Evolutionary conservation across 2,797 vertebrate genomes (phyloP), one percentile per base, ranked within the genome.

Genomic region (Lagorchestes hirsutus): DNA sequence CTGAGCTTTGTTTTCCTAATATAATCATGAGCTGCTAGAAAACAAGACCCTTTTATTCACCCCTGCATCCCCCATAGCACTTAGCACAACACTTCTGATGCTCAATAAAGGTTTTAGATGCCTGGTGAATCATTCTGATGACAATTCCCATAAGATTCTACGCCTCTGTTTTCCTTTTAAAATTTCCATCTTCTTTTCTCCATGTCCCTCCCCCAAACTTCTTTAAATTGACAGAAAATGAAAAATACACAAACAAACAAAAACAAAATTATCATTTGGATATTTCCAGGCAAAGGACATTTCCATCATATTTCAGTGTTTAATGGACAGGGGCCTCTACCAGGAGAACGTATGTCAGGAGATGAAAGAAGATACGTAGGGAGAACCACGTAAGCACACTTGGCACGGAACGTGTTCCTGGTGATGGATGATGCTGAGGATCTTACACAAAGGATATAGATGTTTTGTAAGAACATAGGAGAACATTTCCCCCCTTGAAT

Each of bases 271-370:
- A 82, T 27, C 13, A 0, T 12, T 87, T 29, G 57, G 91, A 58
- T 93, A 1, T 93, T 93, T 93, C 93, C 54, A 91, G 62, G 13
- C 93, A 94, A 31, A 90, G 95, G 29, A 28, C 92, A 82, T 95
- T 91, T 52, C 31, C 54, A 87, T 92, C 93, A 40, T 59, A 13
- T 52, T 58, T n/a, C 27, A n/a, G 18, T 16, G 40, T 28, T n/a
- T 29, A 55, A 11, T 3, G 13, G 46, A 90, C 93, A 54, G 55
- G 34, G 29, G 11, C 24, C 50, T 93, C 31, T 82, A 3, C 10
- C 54, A 58, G 46, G 57, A 46, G 50, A 9, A 92, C 46, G 46
- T n/a, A 74, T 55, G 12, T 95, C 13, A 24, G 31, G n/a, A 95
- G 90, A 58, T 52, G 59, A 58, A 62, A 54, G 4, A 82, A 16